phyloP scores from a whole-genome alignment of 2,113 vertebrate species.

The Mixornis gularis region DNA sequence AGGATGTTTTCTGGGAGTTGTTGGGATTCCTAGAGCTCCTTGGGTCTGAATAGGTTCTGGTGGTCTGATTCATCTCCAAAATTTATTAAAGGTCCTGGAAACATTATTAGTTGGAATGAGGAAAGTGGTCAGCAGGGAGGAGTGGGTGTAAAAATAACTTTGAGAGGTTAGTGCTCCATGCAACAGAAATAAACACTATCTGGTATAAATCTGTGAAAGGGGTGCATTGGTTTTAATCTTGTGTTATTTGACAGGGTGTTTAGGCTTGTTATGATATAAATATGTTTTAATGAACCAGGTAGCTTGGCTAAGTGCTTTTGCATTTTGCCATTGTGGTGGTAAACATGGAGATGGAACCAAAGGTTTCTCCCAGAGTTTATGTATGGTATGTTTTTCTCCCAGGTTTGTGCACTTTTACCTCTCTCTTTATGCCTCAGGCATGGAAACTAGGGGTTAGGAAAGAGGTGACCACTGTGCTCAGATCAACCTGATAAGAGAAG shows the following conservation, averaged over 20 bases:
- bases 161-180: not conserved
- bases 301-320: not conserved
- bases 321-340: not conserved
- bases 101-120: not conserved
- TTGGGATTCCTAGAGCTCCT: not conserved
- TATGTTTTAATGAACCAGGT: not conserved
- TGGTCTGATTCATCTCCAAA: not conserved
- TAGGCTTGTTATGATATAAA: not conserved
- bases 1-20: not conserved
- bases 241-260: not conserved
- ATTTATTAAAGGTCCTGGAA: not conserved
- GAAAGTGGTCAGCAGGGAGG: not conserved
- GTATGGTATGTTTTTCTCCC: not conserved
- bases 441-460: not conserved
- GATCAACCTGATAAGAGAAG: not conserved
- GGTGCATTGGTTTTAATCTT: not conserved
- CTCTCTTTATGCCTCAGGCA: not conserved
- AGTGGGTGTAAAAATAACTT: not conserved
- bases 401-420: not conserved
- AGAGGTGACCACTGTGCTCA: not conserved
- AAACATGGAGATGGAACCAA: not conserved
- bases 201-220: not conserved
- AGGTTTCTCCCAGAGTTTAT: not conserved
- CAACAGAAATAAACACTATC: not conserved
- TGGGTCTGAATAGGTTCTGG: not conserved